Evolutionary conservation across 2,113 vertebrate genomes (phyloP).

Genomic region (Syrmaticus mikado): DNA sequence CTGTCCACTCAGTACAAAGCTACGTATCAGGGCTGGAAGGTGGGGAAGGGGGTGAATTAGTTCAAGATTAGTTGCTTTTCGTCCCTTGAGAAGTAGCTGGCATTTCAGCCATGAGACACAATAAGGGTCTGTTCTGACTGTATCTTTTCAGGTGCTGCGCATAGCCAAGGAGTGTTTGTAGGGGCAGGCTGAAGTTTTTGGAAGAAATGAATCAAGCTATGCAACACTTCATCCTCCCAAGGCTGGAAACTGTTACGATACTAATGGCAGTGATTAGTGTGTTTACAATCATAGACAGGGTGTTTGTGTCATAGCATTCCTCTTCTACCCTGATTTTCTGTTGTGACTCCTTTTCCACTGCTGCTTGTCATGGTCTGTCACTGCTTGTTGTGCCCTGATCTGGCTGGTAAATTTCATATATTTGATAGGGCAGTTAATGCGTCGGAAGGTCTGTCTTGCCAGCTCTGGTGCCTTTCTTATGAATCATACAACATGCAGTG

Average conservation of each 20-base stretch:
- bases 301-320: background rate
- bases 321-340: background rate
- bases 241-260: background rate
- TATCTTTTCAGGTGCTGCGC: background rate
- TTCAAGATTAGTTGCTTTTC: slow-evolving; percentile 71
- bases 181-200: background rate
- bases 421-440: background rate
- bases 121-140: slow-evolving; percentile 51
- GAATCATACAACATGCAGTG: background rate
- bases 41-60: slow-evolving; percentile 49
- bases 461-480: slow-evolving; percentile 2
- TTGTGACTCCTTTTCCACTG: background rate
- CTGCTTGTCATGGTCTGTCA: background rate
- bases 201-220: background rate
- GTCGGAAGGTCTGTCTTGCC: background rate
- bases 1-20: slow-evolving; percentile 36
- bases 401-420: background rate
- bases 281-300: background rate
- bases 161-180: slow-evolving; percentile 16
- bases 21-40: slow-evolving; percentile 35
- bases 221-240: background rate
- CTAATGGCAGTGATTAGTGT: background rate
- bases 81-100: slow-evolving; percentile 27
- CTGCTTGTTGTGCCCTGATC: background rate
- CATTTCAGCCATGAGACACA: slow-evolving; percentile 51